Conservation (phyloP, 2,888 invertebrate genomes). For the Brenthis ino region DNA sequence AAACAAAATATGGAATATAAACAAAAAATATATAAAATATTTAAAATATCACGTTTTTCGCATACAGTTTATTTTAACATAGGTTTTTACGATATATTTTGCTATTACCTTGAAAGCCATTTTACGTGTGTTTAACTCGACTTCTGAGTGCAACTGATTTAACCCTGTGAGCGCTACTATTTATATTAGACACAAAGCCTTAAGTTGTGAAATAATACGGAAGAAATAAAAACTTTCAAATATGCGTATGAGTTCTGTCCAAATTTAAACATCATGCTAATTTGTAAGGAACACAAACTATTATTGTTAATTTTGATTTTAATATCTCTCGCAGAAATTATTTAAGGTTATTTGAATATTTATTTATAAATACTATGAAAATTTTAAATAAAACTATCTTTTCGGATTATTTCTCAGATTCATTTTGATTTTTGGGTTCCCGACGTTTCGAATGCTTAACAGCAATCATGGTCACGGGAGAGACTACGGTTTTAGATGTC, state of each 20-base stretch:
- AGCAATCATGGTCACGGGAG: no score
- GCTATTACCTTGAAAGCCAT: slow-evolving; percentile 38
- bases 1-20: slow-evolving; percentile 44
- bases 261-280: not conserved
- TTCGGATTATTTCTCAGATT: no score
- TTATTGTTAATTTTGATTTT: not conserved
- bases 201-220: slow-evolving; percentile 32
- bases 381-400: no score
- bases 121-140: slow-evolving; percentile 39
- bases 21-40: not conserved
- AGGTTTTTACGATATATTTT: slow-evolving; percentile 13
- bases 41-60: not conserved
- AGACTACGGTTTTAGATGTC: no score
- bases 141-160: slow-evolving; percentile 38
- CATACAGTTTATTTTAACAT: not conserved
- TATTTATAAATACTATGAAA: no score
- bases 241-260: not conserved
- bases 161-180: slow-evolving; percentile 30
- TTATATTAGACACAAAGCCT: slow-evolving; percentile 33
- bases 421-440: no score
- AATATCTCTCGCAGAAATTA: no score
- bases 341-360: no score
- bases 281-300: not conserved
- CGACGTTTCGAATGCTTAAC: no score
- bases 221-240: slow-evolving; percentile 28